These are phyloP conservation scores for Cordilura impudica DNA, from an alignment of 2,888 invertebrate species.

Conservation along the genomic window DNA sequence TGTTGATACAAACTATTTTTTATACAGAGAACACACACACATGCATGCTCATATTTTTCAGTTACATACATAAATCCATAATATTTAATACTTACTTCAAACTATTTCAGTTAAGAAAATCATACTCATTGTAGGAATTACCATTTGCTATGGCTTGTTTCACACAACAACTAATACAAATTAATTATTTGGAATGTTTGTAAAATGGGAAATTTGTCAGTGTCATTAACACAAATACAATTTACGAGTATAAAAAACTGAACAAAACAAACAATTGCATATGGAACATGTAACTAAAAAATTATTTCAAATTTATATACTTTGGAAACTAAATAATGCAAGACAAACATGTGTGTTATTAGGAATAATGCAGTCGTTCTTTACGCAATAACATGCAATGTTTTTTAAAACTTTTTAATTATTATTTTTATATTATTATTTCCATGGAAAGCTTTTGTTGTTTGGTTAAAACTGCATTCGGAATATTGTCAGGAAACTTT, in stretches of 20 bases:
- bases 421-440: too few relatives aligned
- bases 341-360: too few relatives aligned
- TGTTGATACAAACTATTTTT: constrained; percentile 18
- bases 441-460: too few relatives aligned
- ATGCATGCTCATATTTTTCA: not conserved
- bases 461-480: too few relatives aligned
- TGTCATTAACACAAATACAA: constrained; percentile 34
- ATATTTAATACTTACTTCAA: not conserved
- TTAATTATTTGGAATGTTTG: constrained; percentile 41
- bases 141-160: not conserved
- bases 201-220: constrained; percentile 39
- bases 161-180: not conserved
- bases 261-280: not conserved
- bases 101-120: not conserved
- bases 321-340: too few relatives aligned
- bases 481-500: too few relatives aligned
- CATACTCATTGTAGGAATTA: too few relatives aligned
- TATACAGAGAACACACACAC: not conserved
- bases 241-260: too few relatives aligned
- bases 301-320: constrained; percentile 1
- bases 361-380: too few relatives aligned
- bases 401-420: too few relatives aligned
- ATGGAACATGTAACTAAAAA: not conserved
- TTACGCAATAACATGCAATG: too few relatives aligned
- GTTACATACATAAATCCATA: not conserved